Evolutionary conservation across 1,140 invertebrate genomes (phyloP).

Genomic region (Drosophila truncata): DNA sequence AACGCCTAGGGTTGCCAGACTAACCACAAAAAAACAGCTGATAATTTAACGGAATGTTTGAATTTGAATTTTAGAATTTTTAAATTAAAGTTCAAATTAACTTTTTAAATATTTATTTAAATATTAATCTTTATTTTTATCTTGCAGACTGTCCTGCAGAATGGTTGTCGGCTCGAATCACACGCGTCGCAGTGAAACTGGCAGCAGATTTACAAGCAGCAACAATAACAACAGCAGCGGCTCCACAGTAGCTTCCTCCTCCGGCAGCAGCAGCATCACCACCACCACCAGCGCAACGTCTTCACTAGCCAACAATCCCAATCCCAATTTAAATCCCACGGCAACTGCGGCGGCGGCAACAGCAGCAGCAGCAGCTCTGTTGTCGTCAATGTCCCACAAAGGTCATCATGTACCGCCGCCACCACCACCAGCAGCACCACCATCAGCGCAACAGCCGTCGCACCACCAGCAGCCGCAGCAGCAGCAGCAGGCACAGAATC

Average conservation of each 20-base stretch:
- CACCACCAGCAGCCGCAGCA: constrained; percentile 45
- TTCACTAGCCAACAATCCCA: constrained; percentile 50
- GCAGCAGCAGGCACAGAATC: constrained; percentile 43
- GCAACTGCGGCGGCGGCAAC: constrained; percentile 47
- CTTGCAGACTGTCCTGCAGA: constrained; percentile 74
- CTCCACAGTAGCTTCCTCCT: constrained; percentile 25
- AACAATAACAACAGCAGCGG: constrained; percentile 41
- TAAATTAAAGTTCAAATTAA: neutral
- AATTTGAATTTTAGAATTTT: neutral
- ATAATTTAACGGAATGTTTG: constrained; percentile 17
- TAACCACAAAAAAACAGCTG: constrained; percentile 33
- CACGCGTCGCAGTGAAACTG: constrained; percentile 79
- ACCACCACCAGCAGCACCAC: constrained; percentile 28
- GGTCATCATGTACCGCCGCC: constrained; percentile 51
- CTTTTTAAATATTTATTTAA: neutral
- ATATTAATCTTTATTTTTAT: neutral
- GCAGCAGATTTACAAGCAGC: constrained; percentile 70
- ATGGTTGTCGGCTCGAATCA: constrained; percentile 85
- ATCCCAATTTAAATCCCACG: constrained; percentile 16
- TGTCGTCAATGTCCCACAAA: constrained; percentile 79
- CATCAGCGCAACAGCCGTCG: constrained; percentile 31
- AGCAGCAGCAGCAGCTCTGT: constrained; percentile 54
- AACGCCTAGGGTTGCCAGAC: constrained; percentile 20
- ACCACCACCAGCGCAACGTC: constrained; percentile 67
- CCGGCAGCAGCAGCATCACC: constrained; percentile 21